Base-by-base conservation (phyloP, 2,888 invertebrate species). In the Caenorhabditis zanzibari region DNA sequence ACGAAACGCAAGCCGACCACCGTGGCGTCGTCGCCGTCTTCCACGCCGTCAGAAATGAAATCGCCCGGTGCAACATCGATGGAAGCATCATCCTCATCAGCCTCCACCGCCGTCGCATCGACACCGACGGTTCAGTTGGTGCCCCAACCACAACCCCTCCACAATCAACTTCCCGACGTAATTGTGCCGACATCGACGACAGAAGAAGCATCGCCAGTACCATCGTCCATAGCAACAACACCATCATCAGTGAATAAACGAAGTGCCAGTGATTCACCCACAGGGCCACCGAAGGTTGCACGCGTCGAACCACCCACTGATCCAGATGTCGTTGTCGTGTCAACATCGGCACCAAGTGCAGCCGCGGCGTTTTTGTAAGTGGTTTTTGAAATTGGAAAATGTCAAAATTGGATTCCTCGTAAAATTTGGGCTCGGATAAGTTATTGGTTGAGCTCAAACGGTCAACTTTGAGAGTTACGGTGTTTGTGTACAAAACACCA, bases 41-140 rank as follows among this genome's bases (percentile, higher is more conserved):
- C 38, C 38, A 38, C 38, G 6, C 9, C 54, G 5, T 14, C 54
- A 10, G 68, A 68, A 47, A 77, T 75, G 79, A 82, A 82, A 47
- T 79, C 79, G n/a, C 83, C 83, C 6, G 83, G 83, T 38, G 66
- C 68, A 3, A 41, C 79, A 28, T 56, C 69, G 16, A 66, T 80
- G 80, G 80, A 80, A 47, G 68, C 54, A 19, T n/a, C 54, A 5
- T 14, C 52, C 10, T 10, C 26, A 14, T 14, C 44, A 9, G n/a
- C 47, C 1, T 16, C n/a, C 22, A 26, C 47, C 1, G 28, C n/a
- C 22, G 58, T 16, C n/a, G 41, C 41, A 0, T 10, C 41, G 0
- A 26, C 44, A n/a, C n/a, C 59, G 6, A n/a, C 26, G 32, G 7
- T 19, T 12, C 14, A n/a, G 22, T 19, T 19, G 41, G 54, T 38